A percentile compares a stretch with the other conserved stretches of the same genome.
phyloP scores from a whole-genome alignment of 2,888 invertebrate genomes.

The Tipula vernalis region DNA sequence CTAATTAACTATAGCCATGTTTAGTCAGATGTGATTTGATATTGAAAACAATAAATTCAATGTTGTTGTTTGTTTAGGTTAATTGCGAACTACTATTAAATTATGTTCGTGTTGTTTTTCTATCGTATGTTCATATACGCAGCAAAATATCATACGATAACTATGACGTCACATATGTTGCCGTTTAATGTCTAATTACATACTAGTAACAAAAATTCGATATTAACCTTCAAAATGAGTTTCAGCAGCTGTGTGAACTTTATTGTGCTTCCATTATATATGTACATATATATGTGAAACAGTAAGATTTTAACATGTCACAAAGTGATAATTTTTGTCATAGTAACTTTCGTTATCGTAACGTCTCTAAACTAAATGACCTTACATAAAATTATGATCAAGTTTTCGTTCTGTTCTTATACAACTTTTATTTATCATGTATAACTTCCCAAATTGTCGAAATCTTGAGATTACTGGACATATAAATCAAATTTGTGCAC shows the following conservation, averaged over 20 bases:
- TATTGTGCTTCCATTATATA: background rate
- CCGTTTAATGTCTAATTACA: background rate
- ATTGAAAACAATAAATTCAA: background rate
- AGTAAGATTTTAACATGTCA: background rate
- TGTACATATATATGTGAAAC: background rate
- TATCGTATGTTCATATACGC: background rate
- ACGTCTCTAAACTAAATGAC: background rate
- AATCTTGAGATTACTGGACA: background rate
- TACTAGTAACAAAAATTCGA: too few species aligned
- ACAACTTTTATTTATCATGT: background rate
- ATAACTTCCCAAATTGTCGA: background rate
- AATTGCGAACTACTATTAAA: background rate
- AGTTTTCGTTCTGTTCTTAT: background rate
- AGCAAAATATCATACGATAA: background rate
- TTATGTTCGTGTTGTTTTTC: background rate
- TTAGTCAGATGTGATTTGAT: background rate
- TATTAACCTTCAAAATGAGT: background rate
- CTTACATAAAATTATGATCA: background rate
- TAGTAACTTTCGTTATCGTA: background rate
- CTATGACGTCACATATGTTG: background rate
- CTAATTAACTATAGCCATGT: background rate
- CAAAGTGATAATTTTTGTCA: background rate
- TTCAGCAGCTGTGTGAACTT: background rate
- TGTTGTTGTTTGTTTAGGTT: background rate
- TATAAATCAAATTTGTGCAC: background rate